phyloP scores from a whole-genome alignment of 2,888 invertebrate species.

The Phlogophora meticulosa region DNA sequence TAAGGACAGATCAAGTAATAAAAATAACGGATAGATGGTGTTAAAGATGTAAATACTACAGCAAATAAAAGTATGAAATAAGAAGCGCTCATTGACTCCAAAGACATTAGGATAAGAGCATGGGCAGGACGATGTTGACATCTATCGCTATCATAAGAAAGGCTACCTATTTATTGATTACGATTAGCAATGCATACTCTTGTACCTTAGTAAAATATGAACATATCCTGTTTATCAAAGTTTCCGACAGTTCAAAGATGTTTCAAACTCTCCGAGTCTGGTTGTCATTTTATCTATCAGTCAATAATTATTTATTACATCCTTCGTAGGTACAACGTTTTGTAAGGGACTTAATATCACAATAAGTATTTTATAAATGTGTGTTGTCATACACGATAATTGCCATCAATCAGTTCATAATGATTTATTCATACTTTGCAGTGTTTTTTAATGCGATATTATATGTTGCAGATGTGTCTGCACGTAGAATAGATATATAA shows the following conservation, averaged over 20 bases:
- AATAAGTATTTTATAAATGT: slow-evolving; percentile 34
- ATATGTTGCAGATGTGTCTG: slow-evolving; percentile 8
- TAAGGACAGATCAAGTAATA: not conserved
- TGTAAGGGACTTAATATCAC: not conserved
- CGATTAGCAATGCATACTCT: not conserved
- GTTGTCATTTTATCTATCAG: slow-evolving; percentile 35
- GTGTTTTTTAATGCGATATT: slow-evolving; percentile 4
- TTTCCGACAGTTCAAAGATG: slow-evolving; percentile 3
- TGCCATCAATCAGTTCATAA: slow-evolving; percentile 31
- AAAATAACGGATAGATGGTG: not conserved
- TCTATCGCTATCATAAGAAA: not conserved
- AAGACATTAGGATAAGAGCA: not conserved
- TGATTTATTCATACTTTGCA: slow-evolving; percentile 6
- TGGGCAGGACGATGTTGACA: not conserved
- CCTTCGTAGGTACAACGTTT: slow-evolving; percentile 22
- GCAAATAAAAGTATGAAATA: not conserved
- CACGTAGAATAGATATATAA: not conserved
- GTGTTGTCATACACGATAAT: slow-evolving; percentile 31
- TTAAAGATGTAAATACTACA: not conserved
- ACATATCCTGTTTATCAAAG: not conserved
- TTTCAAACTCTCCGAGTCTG: slow-evolving; percentile 11
- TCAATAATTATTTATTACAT: slow-evolving; percentile 47
- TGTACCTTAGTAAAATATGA: not conserved
- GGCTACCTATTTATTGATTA: not conserved
- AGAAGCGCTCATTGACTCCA: not conserved